Evolutionary conservation across 2,888 invertebrate species (phyloP), one percentile per base, ranked within the genome.

Genomic region (Pheosia tremula): DNA sequence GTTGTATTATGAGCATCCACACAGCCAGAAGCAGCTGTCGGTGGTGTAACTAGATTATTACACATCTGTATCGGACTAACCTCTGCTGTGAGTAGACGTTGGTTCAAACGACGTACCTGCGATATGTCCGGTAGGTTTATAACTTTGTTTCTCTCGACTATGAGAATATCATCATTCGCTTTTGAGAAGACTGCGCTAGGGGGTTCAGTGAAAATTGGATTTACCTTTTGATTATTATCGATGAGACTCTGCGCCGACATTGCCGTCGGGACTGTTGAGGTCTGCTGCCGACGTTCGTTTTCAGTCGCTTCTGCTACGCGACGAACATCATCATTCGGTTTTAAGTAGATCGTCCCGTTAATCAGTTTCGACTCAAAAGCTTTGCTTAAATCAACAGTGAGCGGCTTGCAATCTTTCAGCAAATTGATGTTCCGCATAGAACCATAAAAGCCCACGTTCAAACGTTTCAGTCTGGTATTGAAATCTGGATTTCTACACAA

Each of bases 401-500:
- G 66, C 0, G 91, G 91, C 69, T 88, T 88, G 57, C 90, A 88
- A 43, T 79, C 72, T 70, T 85, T 88, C 1, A 91, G 75, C 3
- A 87, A 75, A 39, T 63, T 65, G n/a, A 88, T 78, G 68, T 93
- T 93, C 24, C 86, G 80, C 13, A 78, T 75, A 0, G 79, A 85
- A 68, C 80, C 84, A 50, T 88, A 84, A 68, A 93, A 93, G 2
- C 90, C 86, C 5, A 80, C 79, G 0, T 82, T 84, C 52, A 93
- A 69, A 59, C 91, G 78, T 74, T 88, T 91, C 8, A 93, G 71
- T 43, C 88, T 78, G 5, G 89, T 91, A 66, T 93, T 93, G 59
- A 93, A 93, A 71, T 93, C 93, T 0, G 93, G 93, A 77, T 93
- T 93, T 75, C 91, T 92, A 63, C 91, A 90, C 5, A 93, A 60